Evolutionary conservation across 2,797 vertebrate genomes (phyloP), one percentile per base, ranked within the genome.

Genomic region (Oryzias sinensis): DNA sequence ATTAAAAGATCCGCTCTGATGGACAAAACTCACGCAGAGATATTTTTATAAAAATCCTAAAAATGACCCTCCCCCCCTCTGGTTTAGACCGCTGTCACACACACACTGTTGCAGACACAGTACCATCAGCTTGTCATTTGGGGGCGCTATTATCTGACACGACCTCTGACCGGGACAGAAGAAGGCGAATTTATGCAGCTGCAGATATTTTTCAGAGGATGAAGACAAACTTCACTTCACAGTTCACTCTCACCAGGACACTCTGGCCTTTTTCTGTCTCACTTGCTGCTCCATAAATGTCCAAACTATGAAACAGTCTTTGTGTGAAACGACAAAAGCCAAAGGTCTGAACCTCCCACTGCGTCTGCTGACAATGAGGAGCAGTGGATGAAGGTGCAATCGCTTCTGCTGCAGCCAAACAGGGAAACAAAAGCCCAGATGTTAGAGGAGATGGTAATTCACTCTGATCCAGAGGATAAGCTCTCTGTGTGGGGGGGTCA

Each of bases 391-490:
- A 91, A 92, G 90, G 88, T 82, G 90, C 87, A 88, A 88, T 93
- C 88, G 91, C 91, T 93, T 92, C 86, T 94, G 90, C 92, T 88
- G 90, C 82, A 92, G 88, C 83, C 87, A 91, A 84, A 82, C 83
- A 65, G 59, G 71, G 59, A 84, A 90, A 94, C 93, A 94, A 94
- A 95, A 91, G 88, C 92, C 90, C 89, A 91, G 89, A 93, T 89
- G 90, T 94, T 92, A 93, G 93, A 87, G 87, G 88, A 90, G 88
- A 93, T 89, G 91, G 93, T 94, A 93, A 93, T 92, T 94, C 91
- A 85, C 88, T 81, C 85, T 90, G 90, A 91, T 94, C 90, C 89
- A 91, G 74, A n/a, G 82, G 93, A 95, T 95, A 94, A 95, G 88
- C 85, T 89, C 83, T 89, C 89, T 92, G 88, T 92, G 90, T 88